These are phyloP conservation scores for Berghia stephanieae DNA, from an alignment of 1,140 invertebrate genomes.

Conservation along the genomic window DNA sequence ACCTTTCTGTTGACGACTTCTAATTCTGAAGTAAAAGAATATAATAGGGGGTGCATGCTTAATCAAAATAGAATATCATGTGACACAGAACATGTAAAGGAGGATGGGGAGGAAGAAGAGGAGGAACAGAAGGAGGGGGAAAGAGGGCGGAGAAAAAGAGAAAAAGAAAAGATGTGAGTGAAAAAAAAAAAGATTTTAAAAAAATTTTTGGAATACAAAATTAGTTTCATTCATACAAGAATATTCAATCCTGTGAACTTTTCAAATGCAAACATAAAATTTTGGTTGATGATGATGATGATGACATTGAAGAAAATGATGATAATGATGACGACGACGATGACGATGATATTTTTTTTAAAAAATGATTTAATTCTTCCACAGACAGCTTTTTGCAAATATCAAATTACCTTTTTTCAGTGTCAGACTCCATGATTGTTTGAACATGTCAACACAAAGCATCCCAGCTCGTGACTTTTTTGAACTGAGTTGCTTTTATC, in stretches of 20 bases:
- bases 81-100: neutral
- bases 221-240: neutral
- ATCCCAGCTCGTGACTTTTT: constrained; percentile 56
- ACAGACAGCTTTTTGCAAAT: too few species aligned
- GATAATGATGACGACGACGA: too few species aligned
- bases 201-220: neutral
- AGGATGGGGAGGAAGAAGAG: neutral
- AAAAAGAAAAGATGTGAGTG: neutral
- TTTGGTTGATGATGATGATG: too few species aligned
- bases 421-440: constrained; percentile 49
- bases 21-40: constrained; percentile 54
- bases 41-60: neutral
- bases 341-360: too few species aligned
- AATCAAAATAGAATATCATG: neutral
- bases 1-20: constrained; percentile 59
- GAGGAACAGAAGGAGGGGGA: neutral
- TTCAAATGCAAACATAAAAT: too few species aligned
- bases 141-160: neutral
- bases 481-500: constrained; percentile 13
- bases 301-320: too few species aligned
- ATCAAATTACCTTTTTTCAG: constrained; percentile 59
- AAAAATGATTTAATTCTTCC: too few species aligned
- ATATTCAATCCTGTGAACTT: neutral
- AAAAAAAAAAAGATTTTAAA: neutral
- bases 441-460: constrained; percentile 59